Evolutionary conservation across 30 jellyfish, hydroid and myxozoan species (phyloP).

Genomic region (Aurelia aurita): DNA sequence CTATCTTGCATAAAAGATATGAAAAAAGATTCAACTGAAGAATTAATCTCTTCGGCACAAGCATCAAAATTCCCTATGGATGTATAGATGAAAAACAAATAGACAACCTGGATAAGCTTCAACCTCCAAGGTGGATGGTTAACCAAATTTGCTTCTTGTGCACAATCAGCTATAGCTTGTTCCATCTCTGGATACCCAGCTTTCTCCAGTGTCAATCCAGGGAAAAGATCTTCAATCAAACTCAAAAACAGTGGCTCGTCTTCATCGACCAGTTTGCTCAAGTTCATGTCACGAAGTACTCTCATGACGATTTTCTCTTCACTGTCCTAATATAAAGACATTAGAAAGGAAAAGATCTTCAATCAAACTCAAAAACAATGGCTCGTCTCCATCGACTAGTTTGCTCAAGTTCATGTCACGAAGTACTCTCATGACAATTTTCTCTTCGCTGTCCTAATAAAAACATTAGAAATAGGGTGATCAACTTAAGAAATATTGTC

Average conservation of each 20-base stretch:
- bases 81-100: too few relatives aligned
- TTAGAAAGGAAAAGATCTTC: conserved; percentile 93
- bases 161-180: conserved; percentile 77
- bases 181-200: conserved; percentile 95
- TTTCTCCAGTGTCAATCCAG: conserved; percentile 84
- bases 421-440: conserved; percentile 90
- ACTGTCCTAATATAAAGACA: too few relatives aligned
- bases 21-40: too few relatives aligned
- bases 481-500: too few relatives aligned
- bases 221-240: conserved; percentile 88
- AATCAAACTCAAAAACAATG: conserved; percentile 85
- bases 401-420: conserved; percentile 95
- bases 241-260: conserved; percentile 93
- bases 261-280: conserved; percentile 93
- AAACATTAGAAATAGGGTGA: too few relatives aligned
- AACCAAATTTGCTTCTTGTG: conserved; percentile 73
- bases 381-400: conserved; percentile 95
- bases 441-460: conserved; percentile 95
- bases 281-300: conserved; percentile 93
- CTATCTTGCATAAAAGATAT: too few relatives aligned
- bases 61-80: too few relatives aligned
- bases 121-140: conserved; percentile 86
- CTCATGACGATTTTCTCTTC: conserved; percentile 92
- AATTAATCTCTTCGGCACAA: too few relatives aligned
- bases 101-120: conserved; percentile 83